phyloP scores from a whole-genome alignment of 2,113 vertebrate genomes.

The Nestor notabilis region DNA sequence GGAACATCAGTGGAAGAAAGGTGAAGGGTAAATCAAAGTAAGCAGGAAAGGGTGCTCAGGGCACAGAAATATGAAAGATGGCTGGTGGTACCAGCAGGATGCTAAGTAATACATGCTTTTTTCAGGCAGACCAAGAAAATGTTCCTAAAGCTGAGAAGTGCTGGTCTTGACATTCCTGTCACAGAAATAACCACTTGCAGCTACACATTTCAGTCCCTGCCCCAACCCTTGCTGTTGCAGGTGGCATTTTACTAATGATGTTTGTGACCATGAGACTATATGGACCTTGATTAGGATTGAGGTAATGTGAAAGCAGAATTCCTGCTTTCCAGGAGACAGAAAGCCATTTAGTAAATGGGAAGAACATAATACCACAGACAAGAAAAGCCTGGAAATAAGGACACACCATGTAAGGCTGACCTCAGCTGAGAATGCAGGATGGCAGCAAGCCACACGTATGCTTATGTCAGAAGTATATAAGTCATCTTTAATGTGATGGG shows the following conservation, averaged over 20 bases:
- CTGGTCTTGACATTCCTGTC: not conserved
- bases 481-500: not conserved
- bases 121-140: not conserved
- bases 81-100: not conserved
- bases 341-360: not conserved
- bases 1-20: not conserved
- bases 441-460: slow-evolving; percentile 7
- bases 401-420: not conserved
- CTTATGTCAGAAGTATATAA: not conserved
- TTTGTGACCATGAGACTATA: not conserved
- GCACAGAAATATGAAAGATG: not conserved
- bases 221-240: not conserved
- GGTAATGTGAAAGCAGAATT: not conserved
- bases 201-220: not conserved
- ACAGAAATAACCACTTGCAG: not conserved
- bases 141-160: not conserved
- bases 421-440: not conserved
- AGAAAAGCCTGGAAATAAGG: slow-evolving; percentile 17
- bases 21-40: not conserved
- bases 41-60: not conserved
- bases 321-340: not conserved
- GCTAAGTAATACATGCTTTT: not conserved
- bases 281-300: not conserved
- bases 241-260: not conserved
- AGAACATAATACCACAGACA: not conserved